A percentile compares a stretch with the other conserved stretches of the same genome.
Evolutionary conservation across 1,140 invertebrate genomes (phyloP).

Genomic region (Palaemon carinicauda): DNA sequence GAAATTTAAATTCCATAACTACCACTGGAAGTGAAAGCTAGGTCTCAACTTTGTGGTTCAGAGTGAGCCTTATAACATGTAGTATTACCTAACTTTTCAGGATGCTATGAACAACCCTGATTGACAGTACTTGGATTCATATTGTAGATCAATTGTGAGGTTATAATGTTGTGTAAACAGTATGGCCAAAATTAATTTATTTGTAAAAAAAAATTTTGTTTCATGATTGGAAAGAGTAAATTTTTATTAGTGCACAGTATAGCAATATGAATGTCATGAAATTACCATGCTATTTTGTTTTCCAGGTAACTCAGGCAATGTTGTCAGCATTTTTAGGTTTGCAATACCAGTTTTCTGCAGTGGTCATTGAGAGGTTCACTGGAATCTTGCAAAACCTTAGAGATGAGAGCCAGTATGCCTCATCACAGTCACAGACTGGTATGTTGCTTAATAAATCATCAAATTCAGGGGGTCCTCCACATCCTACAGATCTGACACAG

Average conservation of each 20-base stretch:
- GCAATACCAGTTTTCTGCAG: conserved; percentile 42
- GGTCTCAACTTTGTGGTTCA: no score
- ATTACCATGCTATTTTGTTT: background rate
- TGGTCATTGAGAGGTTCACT: conserved; percentile 37
- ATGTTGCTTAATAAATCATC: background rate
- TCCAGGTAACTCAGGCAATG: conserved; percentile 33
- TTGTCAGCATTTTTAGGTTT: conserved; percentile 44
- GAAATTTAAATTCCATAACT: no score
- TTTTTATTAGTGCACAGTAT: no score
- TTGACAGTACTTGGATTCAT: no score
- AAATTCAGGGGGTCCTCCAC: background rate
- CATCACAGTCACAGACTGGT: background rate
- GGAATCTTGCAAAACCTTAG: conserved; percentile 3
- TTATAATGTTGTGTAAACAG: no score
- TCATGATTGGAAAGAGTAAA: no score
- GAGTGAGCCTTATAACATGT: no score
- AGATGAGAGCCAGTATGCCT: background rate
- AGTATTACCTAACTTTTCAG: no score
- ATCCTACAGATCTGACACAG: background rate
- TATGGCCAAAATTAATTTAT: no score
- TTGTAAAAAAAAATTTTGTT: background rate
- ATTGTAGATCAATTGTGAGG: no score
- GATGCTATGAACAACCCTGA: no score
- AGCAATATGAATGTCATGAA: background rate
- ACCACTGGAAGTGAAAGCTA: no score